A percentile compares a stretch with the other conserved stretches of the same genome.
These are phyloP conservation scores for Noctua comes DNA, from an alignment of 2,888 invertebrate genomes.

Conservation along the genomic window DNA sequence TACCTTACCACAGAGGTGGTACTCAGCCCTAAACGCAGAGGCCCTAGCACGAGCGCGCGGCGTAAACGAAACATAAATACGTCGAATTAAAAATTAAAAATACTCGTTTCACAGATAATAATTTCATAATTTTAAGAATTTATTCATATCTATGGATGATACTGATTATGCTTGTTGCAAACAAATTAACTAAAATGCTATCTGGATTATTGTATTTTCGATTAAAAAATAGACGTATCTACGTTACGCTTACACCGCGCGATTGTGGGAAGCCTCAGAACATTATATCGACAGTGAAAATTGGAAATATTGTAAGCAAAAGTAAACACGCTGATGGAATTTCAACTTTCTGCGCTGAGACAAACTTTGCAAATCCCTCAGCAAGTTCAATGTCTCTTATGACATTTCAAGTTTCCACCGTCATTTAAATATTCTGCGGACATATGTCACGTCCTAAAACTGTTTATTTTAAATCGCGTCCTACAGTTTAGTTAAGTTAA, in stretches of 20 bases:
- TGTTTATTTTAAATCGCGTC: background rate
- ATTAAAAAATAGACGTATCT: background rate
- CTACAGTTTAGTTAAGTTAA: background rate
- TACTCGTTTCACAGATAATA: no score
- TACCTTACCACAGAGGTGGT: constrained; percentile 7
- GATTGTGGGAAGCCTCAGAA: background rate
- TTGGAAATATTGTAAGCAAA: background rate
- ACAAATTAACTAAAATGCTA: background rate
- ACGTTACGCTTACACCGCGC: background rate
- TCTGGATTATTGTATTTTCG: background rate
- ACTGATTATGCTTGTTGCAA: background rate
- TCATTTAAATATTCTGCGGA: background rate
- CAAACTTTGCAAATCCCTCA: background rate
- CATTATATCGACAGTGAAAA: background rate
- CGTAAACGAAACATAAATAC: background rate
- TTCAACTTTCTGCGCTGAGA: background rate
- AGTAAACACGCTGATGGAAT: background rate
- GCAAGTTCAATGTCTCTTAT: background rate
- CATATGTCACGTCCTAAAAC: background rate
- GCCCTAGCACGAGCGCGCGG: background rate
- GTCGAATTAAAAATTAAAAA: background rate
- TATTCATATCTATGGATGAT: background rate
- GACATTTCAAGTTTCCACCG: background rate
- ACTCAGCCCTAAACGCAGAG: background rate
- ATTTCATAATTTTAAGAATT: no score